These are phyloP conservation scores for Hoplodrina blanda DNA, from an alignment of 2,888 invertebrate genomes.

Conservation along the genomic window DNA sequence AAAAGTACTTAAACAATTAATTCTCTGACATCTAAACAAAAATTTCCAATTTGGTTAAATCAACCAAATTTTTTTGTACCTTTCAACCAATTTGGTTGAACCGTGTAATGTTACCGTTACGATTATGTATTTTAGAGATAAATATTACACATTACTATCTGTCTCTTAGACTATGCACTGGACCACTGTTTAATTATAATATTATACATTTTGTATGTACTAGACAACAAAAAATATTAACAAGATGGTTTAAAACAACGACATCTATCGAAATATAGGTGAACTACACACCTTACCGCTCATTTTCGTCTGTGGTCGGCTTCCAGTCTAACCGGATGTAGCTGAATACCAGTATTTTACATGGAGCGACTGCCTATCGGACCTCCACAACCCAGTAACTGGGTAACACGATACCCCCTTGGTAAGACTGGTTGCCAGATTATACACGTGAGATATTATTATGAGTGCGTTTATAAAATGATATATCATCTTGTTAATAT, in stretches of 20 bases:
- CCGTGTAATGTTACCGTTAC: no score
- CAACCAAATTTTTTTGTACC: not conserved
- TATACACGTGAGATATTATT: no score
- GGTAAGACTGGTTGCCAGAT: no score
- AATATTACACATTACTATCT: conserved; percentile 12
- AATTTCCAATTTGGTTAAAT: not conserved
- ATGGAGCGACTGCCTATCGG: no score
- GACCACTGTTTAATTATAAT: conserved; percentile 37
- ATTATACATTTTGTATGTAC: conserved; percentile 19
- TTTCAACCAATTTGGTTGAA: not conserved
- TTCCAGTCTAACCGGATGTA: not conserved
- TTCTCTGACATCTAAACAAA: no score
- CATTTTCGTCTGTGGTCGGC: not conserved
- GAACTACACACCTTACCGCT: not conserved
- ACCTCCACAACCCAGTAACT: no score
- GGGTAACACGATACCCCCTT: no score
- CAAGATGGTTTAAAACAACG: conserved; percentile 12
- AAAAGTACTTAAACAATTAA: not conserved
- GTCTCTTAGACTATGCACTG: conserved; percentile 48
- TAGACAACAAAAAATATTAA: conserved; percentile 14
- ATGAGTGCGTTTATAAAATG: no score
- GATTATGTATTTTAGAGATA: not conserved
- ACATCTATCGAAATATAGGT: not conserved
- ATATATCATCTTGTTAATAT: no score
- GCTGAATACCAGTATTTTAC: no score